A percentile compares a stretch with the other conserved stretches of the same genome.
phyloP scores from a whole-genome alignment of 2,113 vertebrate genomes.

The Pycnonotus jocosus region DNA sequence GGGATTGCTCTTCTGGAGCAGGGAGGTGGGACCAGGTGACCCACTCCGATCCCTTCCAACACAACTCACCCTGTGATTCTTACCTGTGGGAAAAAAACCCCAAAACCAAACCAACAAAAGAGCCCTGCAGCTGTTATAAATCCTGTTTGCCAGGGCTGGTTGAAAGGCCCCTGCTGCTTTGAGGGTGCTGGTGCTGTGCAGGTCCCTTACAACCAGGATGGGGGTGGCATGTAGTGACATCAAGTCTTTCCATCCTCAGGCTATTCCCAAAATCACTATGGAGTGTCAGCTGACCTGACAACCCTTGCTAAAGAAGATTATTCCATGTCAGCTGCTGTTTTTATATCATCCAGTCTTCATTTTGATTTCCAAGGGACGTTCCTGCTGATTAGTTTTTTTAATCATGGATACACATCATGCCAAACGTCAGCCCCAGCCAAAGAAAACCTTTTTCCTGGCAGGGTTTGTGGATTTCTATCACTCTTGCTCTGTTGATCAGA shows the following conservation, averaged over 20 bases:
- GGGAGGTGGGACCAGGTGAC: background rate
- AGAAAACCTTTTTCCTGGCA: constrained; percentile 7
- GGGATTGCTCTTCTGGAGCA: background rate
- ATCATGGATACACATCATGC: background rate
- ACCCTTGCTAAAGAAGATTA: background rate
- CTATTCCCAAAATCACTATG: background rate
- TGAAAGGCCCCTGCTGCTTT: background rate
- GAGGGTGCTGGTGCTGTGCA: background rate
- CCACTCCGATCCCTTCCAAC: background rate
- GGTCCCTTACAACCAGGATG: background rate
- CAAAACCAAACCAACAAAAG: fast-evolving
- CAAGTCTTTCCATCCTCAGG: background rate
- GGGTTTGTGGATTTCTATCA: background rate
- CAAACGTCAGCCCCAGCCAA: background rate
- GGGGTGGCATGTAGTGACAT: background rate
- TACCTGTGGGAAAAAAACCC: background rate
- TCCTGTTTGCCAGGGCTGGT: background rate
- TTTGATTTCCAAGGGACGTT: background rate
- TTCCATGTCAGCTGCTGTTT: background rate
- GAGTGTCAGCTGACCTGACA: background rate
- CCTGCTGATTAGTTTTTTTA: background rate
- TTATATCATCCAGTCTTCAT: background rate
- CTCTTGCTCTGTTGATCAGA: constrained; percentile 17
- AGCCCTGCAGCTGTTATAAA: background rate
- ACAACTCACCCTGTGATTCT: background rate